These are phyloP conservation scores for Tethya wilhelma DNA, from an alignment of 37 sponge, comb jelly and placozoan genomes.

Conservation along the genomic window DNA sequence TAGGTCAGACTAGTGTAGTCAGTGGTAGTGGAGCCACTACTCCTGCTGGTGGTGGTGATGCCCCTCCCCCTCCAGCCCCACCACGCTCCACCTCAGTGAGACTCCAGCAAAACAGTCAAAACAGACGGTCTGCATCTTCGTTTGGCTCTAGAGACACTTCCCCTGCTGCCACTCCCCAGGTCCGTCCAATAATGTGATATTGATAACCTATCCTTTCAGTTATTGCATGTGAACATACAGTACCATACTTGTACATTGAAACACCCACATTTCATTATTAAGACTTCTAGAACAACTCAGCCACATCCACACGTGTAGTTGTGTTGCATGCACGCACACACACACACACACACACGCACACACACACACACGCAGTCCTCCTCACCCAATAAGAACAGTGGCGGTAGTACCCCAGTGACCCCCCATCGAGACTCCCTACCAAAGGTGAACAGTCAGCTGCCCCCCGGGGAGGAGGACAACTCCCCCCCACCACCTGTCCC, in stretches of 20 bases:
- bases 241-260: not conserved
- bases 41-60: too few relatives aligned
- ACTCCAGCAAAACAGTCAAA: not conserved
- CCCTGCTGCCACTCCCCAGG: conserved; percentile 23
- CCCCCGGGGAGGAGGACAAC: too few relatives aligned
- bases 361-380: not conserved
- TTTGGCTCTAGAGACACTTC: conserved; percentile 24
- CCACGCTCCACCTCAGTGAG: conserved; percentile 39
- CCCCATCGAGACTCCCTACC: not conserved
- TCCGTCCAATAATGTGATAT: not conserved
- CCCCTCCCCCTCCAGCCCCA: conserved; percentile 16
- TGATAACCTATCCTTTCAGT: not conserved
- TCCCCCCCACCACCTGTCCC: conserved; percentile 10
- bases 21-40: too few relatives aligned
- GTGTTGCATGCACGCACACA: too few relatives aligned
- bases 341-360: too few relatives aligned
- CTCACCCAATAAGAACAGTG: not conserved
- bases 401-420: conserved; percentile 11
- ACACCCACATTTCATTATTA: too few relatives aligned
- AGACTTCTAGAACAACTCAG: too few relatives aligned
- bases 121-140: conserved; percentile 9
- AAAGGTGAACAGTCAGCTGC: not conserved
- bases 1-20: too few relatives aligned
- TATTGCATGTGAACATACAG: not conserved
- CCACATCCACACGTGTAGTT: too few relatives aligned